Evolutionary conservation across 1,140 invertebrate species (phyloP).

Genomic region (Drosophila kohkoa): DNA sequence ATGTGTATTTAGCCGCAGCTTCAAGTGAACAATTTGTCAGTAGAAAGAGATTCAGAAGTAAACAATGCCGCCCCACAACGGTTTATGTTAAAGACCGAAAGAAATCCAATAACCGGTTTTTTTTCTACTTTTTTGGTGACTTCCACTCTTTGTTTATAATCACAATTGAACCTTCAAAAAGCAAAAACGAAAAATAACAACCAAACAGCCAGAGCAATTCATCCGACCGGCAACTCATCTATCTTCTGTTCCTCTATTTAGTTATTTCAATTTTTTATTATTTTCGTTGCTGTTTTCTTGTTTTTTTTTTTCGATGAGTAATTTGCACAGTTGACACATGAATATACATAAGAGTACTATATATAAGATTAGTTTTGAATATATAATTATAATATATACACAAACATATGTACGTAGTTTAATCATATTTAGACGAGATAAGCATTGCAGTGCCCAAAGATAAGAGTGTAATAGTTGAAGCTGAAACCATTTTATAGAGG

Average conservation of each 20-base stretch:
- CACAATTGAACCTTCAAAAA: conserved; percentile 50
- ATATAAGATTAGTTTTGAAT: conserved; percentile 1
- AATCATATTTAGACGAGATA: conserved; percentile 23
- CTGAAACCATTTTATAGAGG: conserved; percentile 1
- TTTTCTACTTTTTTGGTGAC: conserved; percentile 23
- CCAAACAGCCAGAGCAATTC: background rate
- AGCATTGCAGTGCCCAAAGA: conserved; percentile 10
- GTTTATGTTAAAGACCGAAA: conserved; percentile 27
- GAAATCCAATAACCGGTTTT: conserved; percentile 43
- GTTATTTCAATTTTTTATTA: conserved; percentile 14
- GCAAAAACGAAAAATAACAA: background rate
- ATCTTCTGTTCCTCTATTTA: conserved; percentile 31
- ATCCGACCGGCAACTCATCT: conserved; percentile 15
- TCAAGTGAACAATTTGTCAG: conserved; percentile 74
- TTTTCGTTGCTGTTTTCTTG: background rate
- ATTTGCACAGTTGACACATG: conserved; percentile 14
- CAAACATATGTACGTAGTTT: background rate
- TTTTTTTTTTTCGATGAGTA: conserved; percentile 8
- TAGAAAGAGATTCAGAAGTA: conserved; percentile 46
- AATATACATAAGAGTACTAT: background rate
- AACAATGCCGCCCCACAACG: conserved; percentile 46
- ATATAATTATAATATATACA: conserved; percentile 13
- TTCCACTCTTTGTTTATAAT: conserved; percentile 43
- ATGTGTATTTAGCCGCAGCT: conserved; percentile 29
- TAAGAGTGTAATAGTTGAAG: conserved; percentile 17